A percentile compares a stretch with the other conserved stretches of the same genome.
phyloP scores from a whole-genome alignment of 37 sponge, comb jelly and placozoan genomes.

The Cladorhizidae sp. region DNA sequence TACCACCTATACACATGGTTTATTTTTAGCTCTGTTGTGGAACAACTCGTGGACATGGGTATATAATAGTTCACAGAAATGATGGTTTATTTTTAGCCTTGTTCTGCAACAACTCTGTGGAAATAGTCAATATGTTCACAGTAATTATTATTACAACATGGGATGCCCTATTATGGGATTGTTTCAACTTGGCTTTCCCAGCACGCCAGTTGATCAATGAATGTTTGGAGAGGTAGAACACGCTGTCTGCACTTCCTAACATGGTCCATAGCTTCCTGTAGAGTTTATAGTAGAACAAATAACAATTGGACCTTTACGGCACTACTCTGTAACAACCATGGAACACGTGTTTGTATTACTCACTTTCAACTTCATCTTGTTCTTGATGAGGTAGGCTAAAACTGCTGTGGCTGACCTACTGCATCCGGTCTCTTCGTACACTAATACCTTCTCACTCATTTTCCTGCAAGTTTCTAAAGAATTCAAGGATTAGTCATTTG shows the following conservation, averaged over 20 bases:
- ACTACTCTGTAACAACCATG: background rate
- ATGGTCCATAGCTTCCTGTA: slow-evolving; percentile 74
- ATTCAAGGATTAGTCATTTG: background rate
- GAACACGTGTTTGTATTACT: background rate
- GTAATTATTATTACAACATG: too few relatives aligned
- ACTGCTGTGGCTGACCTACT: slow-evolving; percentile 65
- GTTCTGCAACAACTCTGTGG: too few relatives aligned
- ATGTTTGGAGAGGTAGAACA: slow-evolving; percentile 54
- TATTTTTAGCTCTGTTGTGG: too few relatives aligned
- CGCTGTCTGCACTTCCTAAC: slow-evolving; percentile 52
- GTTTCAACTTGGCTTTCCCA: slow-evolving; percentile 81
- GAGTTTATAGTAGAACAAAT: background rate
- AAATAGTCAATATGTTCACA: too few relatives aligned
- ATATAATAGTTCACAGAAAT: too few relatives aligned
- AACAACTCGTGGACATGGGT: too few relatives aligned
- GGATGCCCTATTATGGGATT: too few relatives aligned
- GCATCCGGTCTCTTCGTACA: slow-evolving; percentile 67
- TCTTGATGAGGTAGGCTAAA: slow-evolving; percentile 83
- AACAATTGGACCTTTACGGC: background rate
- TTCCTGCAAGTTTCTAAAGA: slow-evolving; percentile 46
- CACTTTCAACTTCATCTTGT: slow-evolving; percentile 76
- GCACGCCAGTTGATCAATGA: slow-evolving; percentile 70
- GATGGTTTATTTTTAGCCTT: too few relatives aligned
- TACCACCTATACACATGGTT: too few relatives aligned
- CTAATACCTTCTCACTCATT: slow-evolving; percentile 65